Evolutionary conservation across 2,888 invertebrate species (phyloP).

Genomic region (Amphipyra berbera): DNA sequence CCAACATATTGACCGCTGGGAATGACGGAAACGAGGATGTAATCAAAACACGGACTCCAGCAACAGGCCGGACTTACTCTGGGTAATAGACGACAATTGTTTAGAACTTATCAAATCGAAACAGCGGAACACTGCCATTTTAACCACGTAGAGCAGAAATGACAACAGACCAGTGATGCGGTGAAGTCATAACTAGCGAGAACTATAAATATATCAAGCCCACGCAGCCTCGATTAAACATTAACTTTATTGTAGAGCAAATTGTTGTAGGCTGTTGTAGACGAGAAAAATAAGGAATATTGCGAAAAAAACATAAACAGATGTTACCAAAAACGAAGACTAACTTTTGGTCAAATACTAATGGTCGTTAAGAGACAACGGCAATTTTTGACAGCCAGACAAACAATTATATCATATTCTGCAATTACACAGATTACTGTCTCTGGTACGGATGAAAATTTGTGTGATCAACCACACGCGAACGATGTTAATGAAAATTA

Average conservation of each 20-base stretch:
- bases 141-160: conserved; percentile 63
- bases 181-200: conserved; percentile 85
- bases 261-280: conserved; percentile 43
- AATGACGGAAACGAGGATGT: no score
- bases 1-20: no score
- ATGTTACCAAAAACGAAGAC: neutral
- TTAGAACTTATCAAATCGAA: conserved; percentile 45
- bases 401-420: conserved; percentile 67
- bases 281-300: conserved; percentile 30
- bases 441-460: conserved; percentile 62
- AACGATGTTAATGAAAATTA: conserved; percentile 71
- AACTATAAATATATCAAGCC: conserved; percentile 81
- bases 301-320: conserved; percentile 32
- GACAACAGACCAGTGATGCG: conserved; percentile 70
- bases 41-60: neutral
- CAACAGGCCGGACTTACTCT: neutral
- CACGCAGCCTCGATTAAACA: conserved; percentile 75
- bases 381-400: conserved; percentile 53
- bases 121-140: conserved; percentile 56
- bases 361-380: conserved; percentile 29
- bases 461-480: conserved; percentile 64
- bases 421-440: conserved; percentile 65
- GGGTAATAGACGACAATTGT: neutral
- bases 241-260: conserved; percentile 71
- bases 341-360: neutral